phyloP scores from a whole-genome alignment of 2,797 vertebrate genomes.

The Pogonophryne albipinna region DNA sequence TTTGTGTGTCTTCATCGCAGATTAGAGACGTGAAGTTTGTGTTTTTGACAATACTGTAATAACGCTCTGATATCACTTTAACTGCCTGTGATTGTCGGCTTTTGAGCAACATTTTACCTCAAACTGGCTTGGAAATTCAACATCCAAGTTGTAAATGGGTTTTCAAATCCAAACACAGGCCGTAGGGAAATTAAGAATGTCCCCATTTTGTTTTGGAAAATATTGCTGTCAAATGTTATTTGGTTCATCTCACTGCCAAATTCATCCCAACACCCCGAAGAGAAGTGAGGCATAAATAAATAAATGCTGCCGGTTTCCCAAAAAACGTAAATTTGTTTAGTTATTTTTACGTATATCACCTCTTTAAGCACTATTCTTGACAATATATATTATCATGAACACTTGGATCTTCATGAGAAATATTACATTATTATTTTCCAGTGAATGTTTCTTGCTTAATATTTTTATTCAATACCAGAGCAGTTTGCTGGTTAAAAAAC shows the following conservation, averaged over 20 bases:
- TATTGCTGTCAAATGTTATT: conserved; percentile 41
- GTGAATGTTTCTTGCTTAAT: no score
- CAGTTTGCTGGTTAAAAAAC: no score
- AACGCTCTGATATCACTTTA: conserved; percentile 13
- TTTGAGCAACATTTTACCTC: conserved; percentile 19
- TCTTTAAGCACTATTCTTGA: not conserved
- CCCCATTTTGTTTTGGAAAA: conserved; percentile 27
- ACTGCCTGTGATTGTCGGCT: conserved; percentile 8
- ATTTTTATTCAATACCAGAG: no score
- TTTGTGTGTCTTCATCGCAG: conserved; percentile 38
- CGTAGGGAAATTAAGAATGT: conserved; percentile 21
- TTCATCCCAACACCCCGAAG: conserved; percentile 10
- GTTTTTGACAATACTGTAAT: conserved; percentile 14
- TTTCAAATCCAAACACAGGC: conserved; percentile 28
- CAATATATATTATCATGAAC: not conserved
- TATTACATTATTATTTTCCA: not conserved
- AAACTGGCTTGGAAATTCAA: conserved; percentile 32
- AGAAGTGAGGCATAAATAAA: not conserved
- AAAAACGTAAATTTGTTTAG: not conserved
- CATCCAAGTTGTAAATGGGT: conserved; percentile 11
- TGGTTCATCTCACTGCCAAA: conserved; percentile 29
- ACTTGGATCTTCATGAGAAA: not conserved
- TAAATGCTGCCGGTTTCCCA: conserved; percentile 11
- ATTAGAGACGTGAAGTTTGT: conserved; percentile 29
- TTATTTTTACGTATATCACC: not conserved